Evolutionary conservation across 1,140 invertebrate genomes (phyloP).

Genomic region (Sipha flava): DNA sequence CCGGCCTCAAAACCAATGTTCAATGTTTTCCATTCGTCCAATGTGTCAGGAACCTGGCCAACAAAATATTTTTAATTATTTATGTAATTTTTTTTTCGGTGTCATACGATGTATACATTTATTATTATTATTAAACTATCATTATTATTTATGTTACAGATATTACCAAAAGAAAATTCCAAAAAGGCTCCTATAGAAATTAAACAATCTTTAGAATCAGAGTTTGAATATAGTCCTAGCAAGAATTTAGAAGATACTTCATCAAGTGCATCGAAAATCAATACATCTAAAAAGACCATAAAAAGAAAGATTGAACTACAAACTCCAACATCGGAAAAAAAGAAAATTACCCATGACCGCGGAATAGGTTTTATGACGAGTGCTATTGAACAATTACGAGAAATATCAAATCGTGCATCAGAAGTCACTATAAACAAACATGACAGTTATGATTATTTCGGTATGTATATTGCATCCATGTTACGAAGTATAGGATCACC

Average conservation of each 20-base stretch:
- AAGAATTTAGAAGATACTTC: not conserved
- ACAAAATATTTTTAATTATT: not conserved
- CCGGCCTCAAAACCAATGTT: too few species aligned
- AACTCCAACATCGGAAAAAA: not conserved
- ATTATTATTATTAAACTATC: too few species aligned
- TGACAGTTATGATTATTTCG: not conserved
- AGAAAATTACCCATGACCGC: not conserved
- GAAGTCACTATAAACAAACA: not conserved
- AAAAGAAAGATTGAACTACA: not conserved
- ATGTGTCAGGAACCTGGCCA: not conserved
- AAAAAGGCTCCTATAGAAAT: not conserved
- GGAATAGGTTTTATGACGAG: not conserved
- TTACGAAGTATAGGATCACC: not conserved
- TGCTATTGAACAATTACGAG: not conserved
- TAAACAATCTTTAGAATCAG: not conserved
- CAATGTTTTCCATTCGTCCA: not conserved
- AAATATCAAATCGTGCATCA: slow-evolving; percentile 13
- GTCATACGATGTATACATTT: too few species aligned
- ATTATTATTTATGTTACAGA: not conserved
- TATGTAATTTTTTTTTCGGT: too few species aligned
- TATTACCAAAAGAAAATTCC: not conserved
- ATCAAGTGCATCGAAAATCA: not conserved
- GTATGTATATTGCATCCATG: not conserved
- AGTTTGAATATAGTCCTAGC: not conserved
- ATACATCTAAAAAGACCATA: not conserved